Conservation (phyloP, 1,140 invertebrate species). For the Rhagoletis pomonella region DNA sequence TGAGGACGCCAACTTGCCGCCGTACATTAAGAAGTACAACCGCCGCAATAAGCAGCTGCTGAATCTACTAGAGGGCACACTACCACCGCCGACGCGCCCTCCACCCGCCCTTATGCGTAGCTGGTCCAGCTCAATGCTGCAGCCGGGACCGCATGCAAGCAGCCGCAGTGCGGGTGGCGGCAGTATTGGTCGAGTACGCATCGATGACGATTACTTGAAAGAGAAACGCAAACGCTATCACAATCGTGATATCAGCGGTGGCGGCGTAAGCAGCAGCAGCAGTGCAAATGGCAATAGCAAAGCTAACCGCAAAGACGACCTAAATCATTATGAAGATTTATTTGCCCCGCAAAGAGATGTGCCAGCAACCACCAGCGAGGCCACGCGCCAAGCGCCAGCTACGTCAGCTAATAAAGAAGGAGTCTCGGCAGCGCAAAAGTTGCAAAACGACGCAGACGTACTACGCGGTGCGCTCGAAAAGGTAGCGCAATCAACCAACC, state of each 20-base stretch:
- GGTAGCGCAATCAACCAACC: constrained; percentile 42
- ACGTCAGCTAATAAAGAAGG: background rate
- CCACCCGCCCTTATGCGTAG: background rate
- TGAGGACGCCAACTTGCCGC: constrained; percentile 68
- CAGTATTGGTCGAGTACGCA: constrained; percentile 56
- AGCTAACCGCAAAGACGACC: constrained; percentile 41
- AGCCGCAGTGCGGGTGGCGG: constrained; percentile 3
- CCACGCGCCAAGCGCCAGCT: background rate
- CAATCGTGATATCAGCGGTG: constrained; percentile 59
- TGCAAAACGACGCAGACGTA: background rate
- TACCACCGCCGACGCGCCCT: constrained; percentile 60
- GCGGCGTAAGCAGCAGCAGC: constrained; percentile 54
- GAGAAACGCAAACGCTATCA: constrained; percentile 67
- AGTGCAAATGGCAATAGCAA: constrained; percentile 4
- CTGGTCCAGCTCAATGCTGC: constrained; percentile 59
- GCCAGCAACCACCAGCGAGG: constrained; percentile 11
- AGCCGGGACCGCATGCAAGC: constrained; percentile 60
- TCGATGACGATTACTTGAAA: constrained; percentile 69
- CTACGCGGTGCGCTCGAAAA: background rate
- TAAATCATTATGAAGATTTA: constrained; percentile 57
- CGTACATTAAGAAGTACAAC: constrained; percentile 72
- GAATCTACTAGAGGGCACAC: constrained; percentile 68
- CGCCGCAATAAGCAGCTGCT: constrained; percentile 69
- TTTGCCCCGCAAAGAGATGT: constrained; percentile 58
- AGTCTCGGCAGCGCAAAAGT: background rate